These are phyloP conservation scores for Psittacula cyanocephala DNA, from an alignment of 2,113 vertebrate species.

Conservation along the genomic window DNA sequence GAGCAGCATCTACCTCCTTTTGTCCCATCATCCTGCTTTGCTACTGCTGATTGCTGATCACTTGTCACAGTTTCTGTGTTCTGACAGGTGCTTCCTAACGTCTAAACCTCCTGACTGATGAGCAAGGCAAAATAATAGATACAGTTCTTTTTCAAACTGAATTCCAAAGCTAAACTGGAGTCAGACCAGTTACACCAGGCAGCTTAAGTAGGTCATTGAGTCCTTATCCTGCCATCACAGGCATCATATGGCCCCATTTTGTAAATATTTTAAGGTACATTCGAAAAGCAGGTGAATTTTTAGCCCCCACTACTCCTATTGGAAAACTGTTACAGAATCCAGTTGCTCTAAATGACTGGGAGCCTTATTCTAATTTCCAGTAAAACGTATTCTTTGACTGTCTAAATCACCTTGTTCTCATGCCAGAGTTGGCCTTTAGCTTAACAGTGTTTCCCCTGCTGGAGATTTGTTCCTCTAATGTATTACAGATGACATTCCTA, in stretches of 20 bases:
- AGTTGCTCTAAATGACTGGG: conserved; percentile 1
- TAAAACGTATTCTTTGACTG: conserved; percentile 3
- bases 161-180: not conserved
- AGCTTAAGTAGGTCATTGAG: not conserved
- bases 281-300: not conserved
- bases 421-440: conserved; percentile 11
- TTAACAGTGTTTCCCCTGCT: not conserved
- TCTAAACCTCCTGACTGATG: not conserved
- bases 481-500: not conserved
- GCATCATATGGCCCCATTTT: not conserved
- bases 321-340: conserved; percentile 3
- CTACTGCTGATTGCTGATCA: not conserved
- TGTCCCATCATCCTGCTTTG: not conserved
- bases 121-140: not conserved
- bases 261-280: not conserved
- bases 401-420: not conserved
- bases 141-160: not conserved
- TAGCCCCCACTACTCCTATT: not conserved
- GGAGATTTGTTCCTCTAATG: not conserved
- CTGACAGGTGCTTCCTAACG: not conserved
- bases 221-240: not conserved
- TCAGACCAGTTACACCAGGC: not conserved
- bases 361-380: conserved; percentile 4
- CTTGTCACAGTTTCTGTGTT: not conserved
- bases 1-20: not conserved